These are phyloP conservation scores for Tanaodytes sp. DNA, from an alignment of 2,888 invertebrate species.

Conservation along the genomic window DNA sequence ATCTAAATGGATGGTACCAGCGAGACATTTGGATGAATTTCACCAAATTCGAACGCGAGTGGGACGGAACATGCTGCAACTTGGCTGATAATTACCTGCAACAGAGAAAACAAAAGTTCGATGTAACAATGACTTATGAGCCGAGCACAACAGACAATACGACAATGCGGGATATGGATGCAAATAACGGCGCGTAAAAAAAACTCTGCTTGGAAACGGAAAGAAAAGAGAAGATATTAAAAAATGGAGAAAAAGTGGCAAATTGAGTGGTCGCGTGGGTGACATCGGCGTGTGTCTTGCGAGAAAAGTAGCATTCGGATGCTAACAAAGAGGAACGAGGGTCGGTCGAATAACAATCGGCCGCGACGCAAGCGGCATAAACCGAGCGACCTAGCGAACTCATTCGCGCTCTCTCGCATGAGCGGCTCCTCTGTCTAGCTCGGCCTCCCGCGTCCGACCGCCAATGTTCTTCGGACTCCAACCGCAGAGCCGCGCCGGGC, in stretches of 20 bases:
- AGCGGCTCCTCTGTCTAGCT: slow-evolving; percentile 54
- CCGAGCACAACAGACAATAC: background rate
- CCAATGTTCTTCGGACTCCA: slow-evolving; percentile 40
- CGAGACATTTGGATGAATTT: too few relatives aligned
- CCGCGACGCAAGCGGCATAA: slow-evolving; percentile 56
- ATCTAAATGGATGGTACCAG: too few relatives aligned
- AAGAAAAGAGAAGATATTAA: too few relatives aligned
- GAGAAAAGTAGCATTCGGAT: slow-evolving; percentile 47
- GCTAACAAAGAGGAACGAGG: slow-evolving; percentile 63
- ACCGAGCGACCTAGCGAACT: slow-evolving; percentile 61
- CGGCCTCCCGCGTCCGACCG: slow-evolving; percentile 43
- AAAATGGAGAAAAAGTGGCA: slow-evolving; percentile 12
- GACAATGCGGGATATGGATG: slow-evolving; percentile 24
- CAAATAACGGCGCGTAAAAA: slow-evolving; percentile 28
- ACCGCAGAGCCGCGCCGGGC: slow-evolving; percentile 19
- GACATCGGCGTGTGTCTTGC: slow-evolving; percentile 54
- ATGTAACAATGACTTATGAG: too few relatives aligned
- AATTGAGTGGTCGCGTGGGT: slow-evolving; percentile 50
- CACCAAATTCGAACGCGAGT: too few relatives aligned
- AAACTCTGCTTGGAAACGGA: background rate
- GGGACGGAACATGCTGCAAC: too few relatives aligned
- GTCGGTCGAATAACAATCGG: slow-evolving; percentile 59
- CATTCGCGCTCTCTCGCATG: slow-evolving; percentile 67
- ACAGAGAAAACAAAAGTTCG: slow-evolving; percentile 43
- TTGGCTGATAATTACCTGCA: slow-evolving; percentile 41